phyloP scores from a whole-genome alignment of 2,888 invertebrate genomes.

The Pachymerium ferrugineum region DNA sequence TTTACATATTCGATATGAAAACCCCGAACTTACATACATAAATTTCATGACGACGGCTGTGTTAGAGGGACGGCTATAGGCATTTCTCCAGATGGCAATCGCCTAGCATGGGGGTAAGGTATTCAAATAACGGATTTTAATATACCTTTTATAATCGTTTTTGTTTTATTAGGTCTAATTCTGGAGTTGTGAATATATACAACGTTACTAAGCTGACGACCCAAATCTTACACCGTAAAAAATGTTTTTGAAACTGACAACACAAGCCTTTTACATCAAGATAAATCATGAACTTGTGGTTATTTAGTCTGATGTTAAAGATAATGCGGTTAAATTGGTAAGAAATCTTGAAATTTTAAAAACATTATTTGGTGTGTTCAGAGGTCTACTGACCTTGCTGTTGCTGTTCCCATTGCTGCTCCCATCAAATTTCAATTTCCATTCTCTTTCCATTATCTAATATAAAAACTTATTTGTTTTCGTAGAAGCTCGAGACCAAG shows the following conservation, averaged over 20 bases:
- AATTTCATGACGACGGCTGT: slow-evolving; percentile 81
- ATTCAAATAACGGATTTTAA: background rate
- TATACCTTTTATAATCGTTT: background rate
- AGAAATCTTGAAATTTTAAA: slow-evolving; percentile 36
- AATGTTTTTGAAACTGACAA: slow-evolving; percentile 72
- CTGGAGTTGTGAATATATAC: slow-evolving; percentile 90
- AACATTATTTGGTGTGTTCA: slow-evolving; percentile 25
- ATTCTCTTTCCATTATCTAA: too few species aligned
- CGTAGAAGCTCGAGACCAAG: too few species aligned
- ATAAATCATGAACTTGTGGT: slow-evolving; percentile 85
- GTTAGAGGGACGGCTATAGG: slow-evolving; percentile 66
- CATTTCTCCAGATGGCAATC: slow-evolving; percentile 66
- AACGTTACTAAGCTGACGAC: slow-evolving; percentile 58
- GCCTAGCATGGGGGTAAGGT: slow-evolving; percentile 69
- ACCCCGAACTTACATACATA: slow-evolving; percentile 63
- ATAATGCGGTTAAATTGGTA: slow-evolving; percentile 69
- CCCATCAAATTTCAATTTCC: too few species aligned
- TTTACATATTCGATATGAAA: slow-evolving; percentile 75
- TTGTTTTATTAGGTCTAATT: slow-evolving; percentile 56
- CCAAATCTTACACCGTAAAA: slow-evolving; percentile 55
- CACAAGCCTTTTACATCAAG: slow-evolving; percentile 62
- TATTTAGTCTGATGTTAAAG: slow-evolving; percentile 62
- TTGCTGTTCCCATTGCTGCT: too few species aligned
- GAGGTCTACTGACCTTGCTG: too few species aligned
- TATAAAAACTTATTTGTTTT: too few species aligned